phyloP scores from a whole-genome alignment of 2,797 vertebrate genomes.

The Hemitrygon akajei region DNA sequence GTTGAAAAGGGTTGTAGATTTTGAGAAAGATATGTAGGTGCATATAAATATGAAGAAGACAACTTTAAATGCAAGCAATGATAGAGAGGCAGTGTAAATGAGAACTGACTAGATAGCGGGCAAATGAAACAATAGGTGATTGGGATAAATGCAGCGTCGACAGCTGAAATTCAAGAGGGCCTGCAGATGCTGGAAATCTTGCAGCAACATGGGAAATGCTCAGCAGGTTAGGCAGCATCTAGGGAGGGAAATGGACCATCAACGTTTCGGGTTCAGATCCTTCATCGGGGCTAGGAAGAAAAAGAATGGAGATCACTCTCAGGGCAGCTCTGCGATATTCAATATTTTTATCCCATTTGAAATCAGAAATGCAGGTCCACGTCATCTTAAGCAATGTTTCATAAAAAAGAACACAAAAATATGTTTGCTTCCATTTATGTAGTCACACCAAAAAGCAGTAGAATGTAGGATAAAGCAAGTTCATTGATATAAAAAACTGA shows the following conservation, averaged over 20 bases:
- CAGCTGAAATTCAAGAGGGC: neutral
- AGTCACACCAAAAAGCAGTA: neutral
- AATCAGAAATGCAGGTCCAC: neutral
- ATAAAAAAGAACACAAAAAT: neutral
- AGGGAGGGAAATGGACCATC: too few species aligned
- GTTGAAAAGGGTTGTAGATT: neutral
- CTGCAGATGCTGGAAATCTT: too few species aligned
- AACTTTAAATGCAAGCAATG: neutral
- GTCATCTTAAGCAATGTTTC: neutral
- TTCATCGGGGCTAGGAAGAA: too few species aligned
- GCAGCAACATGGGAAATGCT: too few species aligned
- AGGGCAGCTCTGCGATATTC: neutral
- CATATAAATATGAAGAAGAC: neutral
- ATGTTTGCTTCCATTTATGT: neutral
- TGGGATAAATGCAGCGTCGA: neutral
- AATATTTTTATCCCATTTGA: neutral
- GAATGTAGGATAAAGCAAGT: neutral
- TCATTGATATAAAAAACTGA: slow-evolving; percentile 48
- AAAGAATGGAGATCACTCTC: neutral
- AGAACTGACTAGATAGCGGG: neutral
- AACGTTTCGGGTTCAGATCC: too few species aligned
- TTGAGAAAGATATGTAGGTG: neutral
- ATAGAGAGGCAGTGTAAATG: neutral
- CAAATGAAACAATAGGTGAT: neutral
- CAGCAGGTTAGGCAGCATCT: too few species aligned